phyloP scores from a whole-genome alignment of 2,888 invertebrate genomes.

The Agrotis ipsilon region DNA sequence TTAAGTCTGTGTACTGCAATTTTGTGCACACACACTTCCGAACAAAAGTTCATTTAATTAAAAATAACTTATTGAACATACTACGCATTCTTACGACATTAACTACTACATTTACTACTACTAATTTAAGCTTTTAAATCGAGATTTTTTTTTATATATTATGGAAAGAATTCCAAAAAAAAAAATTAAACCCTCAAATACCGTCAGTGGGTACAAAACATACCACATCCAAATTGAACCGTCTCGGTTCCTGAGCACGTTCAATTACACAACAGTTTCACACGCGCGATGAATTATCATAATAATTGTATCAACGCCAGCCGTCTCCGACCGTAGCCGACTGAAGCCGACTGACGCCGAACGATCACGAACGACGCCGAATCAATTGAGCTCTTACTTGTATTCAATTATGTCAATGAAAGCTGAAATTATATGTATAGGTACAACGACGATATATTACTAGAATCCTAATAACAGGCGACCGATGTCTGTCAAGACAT shows the following conservation, averaged over 20 bases:
- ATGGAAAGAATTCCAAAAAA: too few relatives aligned
- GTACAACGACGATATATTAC: too few relatives aligned
- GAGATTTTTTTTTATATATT: too few relatives aligned
- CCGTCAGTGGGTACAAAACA: background rate
- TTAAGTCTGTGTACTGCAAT: background rate
- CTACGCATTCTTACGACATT: too few relatives aligned
- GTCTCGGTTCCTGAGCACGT: slow-evolving; percentile 16
- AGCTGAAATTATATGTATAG: slow-evolving; percentile 28
- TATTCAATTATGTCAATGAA: slow-evolving; percentile 48
- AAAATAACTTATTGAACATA: background rate
- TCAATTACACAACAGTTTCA: slow-evolving; percentile 66
- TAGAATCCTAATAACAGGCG: too few relatives aligned
- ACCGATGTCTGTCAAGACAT: too few relatives aligned
- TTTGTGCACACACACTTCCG: too few relatives aligned
- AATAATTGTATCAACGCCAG: slow-evolving; percentile 73
- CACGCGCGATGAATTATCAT: slow-evolving; percentile 73
- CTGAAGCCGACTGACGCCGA: slow-evolving; percentile 52
- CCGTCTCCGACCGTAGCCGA: slow-evolving; percentile 54
- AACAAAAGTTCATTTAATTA: background rate
- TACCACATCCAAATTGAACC: slow-evolving; percentile 53
- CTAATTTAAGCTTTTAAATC: too few relatives aligned
- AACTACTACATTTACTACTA: too few relatives aligned
- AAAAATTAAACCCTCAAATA: background rate
- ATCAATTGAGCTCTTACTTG: slow-evolving; percentile 63
- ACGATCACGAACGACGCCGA: slow-evolving; percentile 56